Conservation (phyloP, 2,797 vertebrate genomes). For the Poecilia wingei region DNA sequence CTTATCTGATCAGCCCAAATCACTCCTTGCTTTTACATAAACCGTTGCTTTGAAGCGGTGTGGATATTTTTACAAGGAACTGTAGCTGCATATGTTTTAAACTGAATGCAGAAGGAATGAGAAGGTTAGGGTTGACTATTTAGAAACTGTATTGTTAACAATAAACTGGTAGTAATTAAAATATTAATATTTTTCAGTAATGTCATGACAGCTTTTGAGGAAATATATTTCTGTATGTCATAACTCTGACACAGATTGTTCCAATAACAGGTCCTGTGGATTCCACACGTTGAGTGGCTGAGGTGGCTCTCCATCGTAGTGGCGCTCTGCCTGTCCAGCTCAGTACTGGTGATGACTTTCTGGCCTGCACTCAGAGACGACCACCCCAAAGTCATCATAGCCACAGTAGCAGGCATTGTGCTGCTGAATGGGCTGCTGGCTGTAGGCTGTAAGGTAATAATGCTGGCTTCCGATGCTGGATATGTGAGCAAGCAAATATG, state of each 20-base stretch:
- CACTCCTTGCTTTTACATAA: not conserved
- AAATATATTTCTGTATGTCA: not conserved
- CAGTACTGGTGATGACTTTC: slow-evolving; percentile 92
- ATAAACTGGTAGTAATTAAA: not conserved
- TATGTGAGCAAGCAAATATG: slow-evolving; percentile 33
- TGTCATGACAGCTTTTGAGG: not conserved
- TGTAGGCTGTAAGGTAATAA: slow-evolving; percentile 90
- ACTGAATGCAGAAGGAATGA: not conserved
- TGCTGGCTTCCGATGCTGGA: not conserved
- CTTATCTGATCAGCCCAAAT: not conserved
- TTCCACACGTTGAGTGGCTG: slow-evolving; percentile 85
- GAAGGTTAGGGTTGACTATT: not conserved
- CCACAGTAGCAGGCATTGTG: slow-evolving; percentile 81
- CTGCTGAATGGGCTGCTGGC: slow-evolving; percentile 89
- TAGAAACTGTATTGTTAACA: not conserved
- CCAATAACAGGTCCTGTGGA: slow-evolving; percentile 84
- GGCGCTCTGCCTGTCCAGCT: slow-evolving; percentile 91
- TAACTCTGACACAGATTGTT: not conserved
- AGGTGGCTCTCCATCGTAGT: slow-evolving; percentile 88
- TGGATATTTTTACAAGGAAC: not conserved
- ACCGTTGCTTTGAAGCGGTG: not conserved
- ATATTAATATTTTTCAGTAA: not conserved
- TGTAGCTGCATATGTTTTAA: not conserved
- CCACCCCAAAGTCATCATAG: slow-evolving; percentile 84
- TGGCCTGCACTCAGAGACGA: slow-evolving; percentile 95